phyloP scores from a whole-genome alignment of 2,797 vertebrate genomes.

The Thunnus albacares region DNA sequence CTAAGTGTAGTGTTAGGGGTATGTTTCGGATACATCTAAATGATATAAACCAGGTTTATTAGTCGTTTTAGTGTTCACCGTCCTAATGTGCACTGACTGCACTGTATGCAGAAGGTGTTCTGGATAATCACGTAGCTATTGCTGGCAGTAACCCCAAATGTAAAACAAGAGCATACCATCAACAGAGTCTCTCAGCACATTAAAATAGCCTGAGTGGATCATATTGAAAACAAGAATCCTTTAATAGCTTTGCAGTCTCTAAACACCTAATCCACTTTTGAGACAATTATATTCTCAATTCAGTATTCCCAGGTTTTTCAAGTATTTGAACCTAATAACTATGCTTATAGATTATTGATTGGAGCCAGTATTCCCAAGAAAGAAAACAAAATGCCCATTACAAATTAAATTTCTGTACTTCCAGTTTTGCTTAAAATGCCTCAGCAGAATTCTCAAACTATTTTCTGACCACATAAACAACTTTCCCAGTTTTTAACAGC shows the following conservation, averaged over 20 bases:
- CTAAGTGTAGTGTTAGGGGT: neutral
- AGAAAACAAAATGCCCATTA: neutral
- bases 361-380: slow-evolving; percentile 8
- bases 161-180: neutral
- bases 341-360: slow-evolving; percentile 1
- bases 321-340: slow-evolving; percentile 10
- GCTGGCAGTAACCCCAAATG: neutral
- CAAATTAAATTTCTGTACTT: slow-evolving; percentile 19
- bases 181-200: neutral
- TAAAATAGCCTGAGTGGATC: neutral
- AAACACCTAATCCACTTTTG: slow-evolving; percentile 6
- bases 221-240: neutral
- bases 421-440: neutral
- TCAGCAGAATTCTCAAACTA: slow-evolving; percentile 32
- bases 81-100: neutral
- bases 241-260: slow-evolving; percentile 3
- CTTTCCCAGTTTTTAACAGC: slow-evolving; percentile 40
- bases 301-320: neutral
- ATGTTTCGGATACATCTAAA: neutral
- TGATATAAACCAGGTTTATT: slow-evolving; percentile 1
- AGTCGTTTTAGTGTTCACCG: neutral
- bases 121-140: slow-evolving; percentile 6
- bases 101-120: neutral
- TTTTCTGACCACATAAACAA: slow-evolving; percentile 47
- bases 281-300: slow-evolving; percentile 1